Percentiles rank a stretch among this genome's conserved stretches.
These are phyloP conservation scores for Drosophila tsacasi DNA, from an alignment of 1,140 invertebrate species.

Conservation along the genomic window DNA sequence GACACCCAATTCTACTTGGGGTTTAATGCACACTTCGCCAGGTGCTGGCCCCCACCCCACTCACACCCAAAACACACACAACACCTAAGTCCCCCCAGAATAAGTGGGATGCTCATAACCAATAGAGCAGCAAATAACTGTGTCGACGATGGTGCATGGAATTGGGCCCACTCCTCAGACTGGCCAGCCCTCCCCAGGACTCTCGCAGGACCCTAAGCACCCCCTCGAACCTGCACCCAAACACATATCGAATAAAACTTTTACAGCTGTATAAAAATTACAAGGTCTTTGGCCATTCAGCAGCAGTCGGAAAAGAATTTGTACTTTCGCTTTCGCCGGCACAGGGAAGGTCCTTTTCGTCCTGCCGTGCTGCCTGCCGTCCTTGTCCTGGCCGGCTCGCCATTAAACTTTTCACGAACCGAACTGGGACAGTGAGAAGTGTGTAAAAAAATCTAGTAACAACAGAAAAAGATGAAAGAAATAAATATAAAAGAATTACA, in stretches of 20 bases:
- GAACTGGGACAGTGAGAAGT: slow-evolving; percentile 77
- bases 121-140: slow-evolving; percentile 76
- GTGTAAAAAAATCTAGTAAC: slow-evolving; percentile 81
- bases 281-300: slow-evolving; percentile 78
- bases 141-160: slow-evolving; percentile 57
- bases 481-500: slow-evolving; percentile 84
- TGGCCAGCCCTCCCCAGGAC: not conserved
- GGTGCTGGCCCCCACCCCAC: not conserved
- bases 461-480: slow-evolving; percentile 84
- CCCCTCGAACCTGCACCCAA: slow-evolving; percentile 49
- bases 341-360: slow-evolving; percentile 27
- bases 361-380: slow-evolving; percentile 29
- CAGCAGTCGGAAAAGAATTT: slow-evolving; percentile 72
- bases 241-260: slow-evolving; percentile 83
- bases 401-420: slow-evolving; percentile 83
- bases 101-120: slow-evolving; percentile 61
- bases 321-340: slow-evolving; percentile 76
- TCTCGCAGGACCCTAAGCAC: slow-evolving; percentile 4
- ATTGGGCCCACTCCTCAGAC: slow-evolving; percentile 1
- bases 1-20: slow-evolving; percentile 19
- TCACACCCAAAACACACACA: slow-evolving; percentile 12
- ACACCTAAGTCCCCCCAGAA: slow-evolving; percentile 5
- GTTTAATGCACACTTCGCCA: slow-evolving; percentile 33
- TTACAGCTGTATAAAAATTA: slow-evolving; percentile 84
- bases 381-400: slow-evolving; percentile 68